These are phyloP conservation scores for Drosophila elegans DNA, from an alignment of 1,140 invertebrate genomes.

Conservation along the genomic window DNA sequence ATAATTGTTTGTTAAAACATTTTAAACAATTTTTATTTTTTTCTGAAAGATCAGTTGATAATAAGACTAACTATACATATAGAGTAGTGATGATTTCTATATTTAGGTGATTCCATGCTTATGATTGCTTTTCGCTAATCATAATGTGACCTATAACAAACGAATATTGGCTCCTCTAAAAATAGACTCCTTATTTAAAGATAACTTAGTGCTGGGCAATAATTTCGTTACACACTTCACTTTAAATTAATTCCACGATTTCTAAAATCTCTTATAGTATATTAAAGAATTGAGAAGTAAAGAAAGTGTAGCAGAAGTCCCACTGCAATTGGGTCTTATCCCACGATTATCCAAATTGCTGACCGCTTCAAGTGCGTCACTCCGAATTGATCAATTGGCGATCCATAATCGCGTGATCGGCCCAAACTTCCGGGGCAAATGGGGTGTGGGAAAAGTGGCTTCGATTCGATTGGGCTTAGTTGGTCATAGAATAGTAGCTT, in stretches of 20 bases:
- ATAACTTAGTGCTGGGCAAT: too few relatives aligned
- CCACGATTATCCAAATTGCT: constrained; percentile 31
- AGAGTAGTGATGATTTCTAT: neutral
- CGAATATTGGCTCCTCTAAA: too few relatives aligned
- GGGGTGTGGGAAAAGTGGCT: constrained; percentile 3
- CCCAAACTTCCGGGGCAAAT: constrained; percentile 10
- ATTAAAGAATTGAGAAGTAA: too few relatives aligned
- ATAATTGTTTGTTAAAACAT: neutral
- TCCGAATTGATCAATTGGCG: constrained; percentile 37
- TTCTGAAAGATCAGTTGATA: neutral
- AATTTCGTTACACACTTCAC: too few relatives aligned
- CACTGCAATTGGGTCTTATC: constrained; percentile 4
- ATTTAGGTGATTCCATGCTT: neutral
- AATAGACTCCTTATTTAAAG: too few relatives aligned
- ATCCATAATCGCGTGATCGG: constrained; percentile 42
- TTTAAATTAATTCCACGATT: too few relatives aligned
- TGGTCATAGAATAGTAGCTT: neutral
- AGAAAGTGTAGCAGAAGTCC: too few relatives aligned
- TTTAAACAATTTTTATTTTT: neutral
- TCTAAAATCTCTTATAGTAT: too few relatives aligned
- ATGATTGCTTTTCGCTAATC: too few relatives aligned
- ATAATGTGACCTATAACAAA: too few relatives aligned
- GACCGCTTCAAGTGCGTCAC: constrained; percentile 20
- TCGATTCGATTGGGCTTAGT: constrained; percentile 6
- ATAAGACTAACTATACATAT: neutral